A percentile compares a stretch with the other conserved stretches of the same genome.
Evolutionary conservation across 2,113 vertebrate genomes (phyloP).

Genomic region (Nettapus auritus): DNA sequence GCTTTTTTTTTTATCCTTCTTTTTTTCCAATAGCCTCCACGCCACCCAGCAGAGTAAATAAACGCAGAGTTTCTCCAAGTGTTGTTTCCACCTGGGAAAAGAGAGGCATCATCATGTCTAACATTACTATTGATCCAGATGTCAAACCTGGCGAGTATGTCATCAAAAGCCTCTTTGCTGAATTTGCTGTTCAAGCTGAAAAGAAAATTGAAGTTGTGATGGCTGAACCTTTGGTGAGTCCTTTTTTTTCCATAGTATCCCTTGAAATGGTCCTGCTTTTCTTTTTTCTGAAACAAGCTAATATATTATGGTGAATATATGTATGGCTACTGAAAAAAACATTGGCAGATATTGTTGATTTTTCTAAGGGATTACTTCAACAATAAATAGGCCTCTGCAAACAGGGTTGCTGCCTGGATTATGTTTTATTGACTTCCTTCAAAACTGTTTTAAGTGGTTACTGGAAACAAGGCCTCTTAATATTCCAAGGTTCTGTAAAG

Average conservation of each 20-base stretch:
- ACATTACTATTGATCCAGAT: constrained; percentile 98
- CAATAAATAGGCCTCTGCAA: background rate
- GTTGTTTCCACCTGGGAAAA: constrained; percentile 79
- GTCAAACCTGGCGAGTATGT: constrained; percentile 99
- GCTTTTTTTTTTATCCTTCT: background rate
- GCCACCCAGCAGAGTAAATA: constrained; percentile 88
- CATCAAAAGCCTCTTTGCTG: constrained; percentile 99
- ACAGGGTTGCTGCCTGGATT: background rate
- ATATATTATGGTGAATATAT: background rate
- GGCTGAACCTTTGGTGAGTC: constrained; percentile 98
- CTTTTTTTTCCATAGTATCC: background rate
- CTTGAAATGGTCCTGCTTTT: background rate
- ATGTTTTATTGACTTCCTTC: background rate
- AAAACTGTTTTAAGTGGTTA: background rate
- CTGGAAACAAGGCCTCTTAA: background rate
- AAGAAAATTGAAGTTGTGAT: constrained; percentile 99
- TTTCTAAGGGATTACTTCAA: background rate
- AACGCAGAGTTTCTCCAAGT: constrained; percentile 77
- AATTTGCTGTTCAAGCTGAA: constrained; percentile 97
- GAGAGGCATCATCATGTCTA: constrained; percentile 91
- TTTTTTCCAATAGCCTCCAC: constrained; percentile 81
- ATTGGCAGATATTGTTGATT: background rate
- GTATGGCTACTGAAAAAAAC: background rate
- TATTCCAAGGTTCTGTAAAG: background rate
- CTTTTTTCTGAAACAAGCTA: background rate